These are phyloP conservation scores for Misgurnus anguillicaudatus DNA, from an alignment of 2,113 vertebrate genomes.

Conservation along the genomic window DNA sequence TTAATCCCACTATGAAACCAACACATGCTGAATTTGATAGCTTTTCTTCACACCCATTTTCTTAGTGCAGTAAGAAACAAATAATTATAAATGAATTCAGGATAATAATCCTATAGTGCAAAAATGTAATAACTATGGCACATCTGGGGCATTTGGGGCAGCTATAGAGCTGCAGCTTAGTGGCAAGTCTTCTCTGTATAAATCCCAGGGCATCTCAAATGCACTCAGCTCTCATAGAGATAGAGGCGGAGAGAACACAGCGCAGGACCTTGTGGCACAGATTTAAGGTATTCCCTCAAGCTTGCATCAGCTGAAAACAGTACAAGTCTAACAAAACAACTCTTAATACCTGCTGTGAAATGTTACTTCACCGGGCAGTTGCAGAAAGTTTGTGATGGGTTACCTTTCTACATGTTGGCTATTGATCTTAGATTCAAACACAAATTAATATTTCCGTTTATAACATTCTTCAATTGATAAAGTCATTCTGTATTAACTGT, in stretches of 20 bases:
- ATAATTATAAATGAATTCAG: neutral
- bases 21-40: neutral
- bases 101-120: neutral
- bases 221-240: conserved; percentile 52
- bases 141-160: neutral
- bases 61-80: neutral
- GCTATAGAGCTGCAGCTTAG: neutral
- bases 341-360: neutral
- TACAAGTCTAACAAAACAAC: neutral
- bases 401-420: neutral
- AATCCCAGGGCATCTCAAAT: conserved; percentile 53
- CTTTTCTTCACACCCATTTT: neutral
- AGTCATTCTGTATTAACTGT: neutral
- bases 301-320: conserved; percentile 45
- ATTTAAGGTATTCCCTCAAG: conserved; percentile 60
- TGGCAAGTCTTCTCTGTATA: conserved; percentile 34
- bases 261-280: conserved; percentile 34
- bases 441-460: neutral
- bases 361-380: neutral
- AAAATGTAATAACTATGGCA: neutral
- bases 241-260: conserved; percentile 39
- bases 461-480: neutral
- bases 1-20: neutral
- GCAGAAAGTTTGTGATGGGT: neutral
- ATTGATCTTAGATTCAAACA: neutral